Evolutionary conservation across 2,888 invertebrate species (phyloP).

Genomic region (Automeris io): DNA sequence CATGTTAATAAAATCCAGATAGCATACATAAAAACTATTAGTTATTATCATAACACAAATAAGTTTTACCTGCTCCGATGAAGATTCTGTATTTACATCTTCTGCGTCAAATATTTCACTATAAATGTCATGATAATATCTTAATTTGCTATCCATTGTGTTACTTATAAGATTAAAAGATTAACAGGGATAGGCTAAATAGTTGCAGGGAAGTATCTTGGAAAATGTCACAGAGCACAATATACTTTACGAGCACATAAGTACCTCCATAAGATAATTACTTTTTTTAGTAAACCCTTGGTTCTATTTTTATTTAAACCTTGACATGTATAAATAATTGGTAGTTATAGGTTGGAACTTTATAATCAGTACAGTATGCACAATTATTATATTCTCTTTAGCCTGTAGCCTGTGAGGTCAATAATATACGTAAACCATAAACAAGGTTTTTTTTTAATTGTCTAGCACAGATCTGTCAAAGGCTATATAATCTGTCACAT

Average conservation of each 20-base stretch:
- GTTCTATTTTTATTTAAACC: not conserved
- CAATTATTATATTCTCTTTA: too few species aligned
- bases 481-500: too few species aligned
- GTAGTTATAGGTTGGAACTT: too few species aligned
- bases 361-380: too few species aligned
- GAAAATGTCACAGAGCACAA: too few species aligned
- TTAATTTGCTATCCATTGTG: constrained; percentile 53
- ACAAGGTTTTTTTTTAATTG: too few species aligned
- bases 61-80: constrained; percentile 53
- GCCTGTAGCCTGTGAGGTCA: too few species aligned
- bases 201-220: constrained; percentile 2
- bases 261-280: too few species aligned
- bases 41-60: not conserved
- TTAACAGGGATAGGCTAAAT: not conserved
- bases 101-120: constrained; percentile 77
- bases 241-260: too few species aligned
- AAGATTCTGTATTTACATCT: constrained; percentile 58
- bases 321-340: not conserved
- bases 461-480: too few species aligned
- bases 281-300: not conserved
- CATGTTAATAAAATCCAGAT: not conserved
- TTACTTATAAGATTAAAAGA: not conserved
- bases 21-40: not conserved
- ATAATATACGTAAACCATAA: too few species aligned
- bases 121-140: constrained; percentile 51